phyloP scores from a whole-genome alignment of 2,888 invertebrate genomes.

The Heliothis peltigera region DNA sequence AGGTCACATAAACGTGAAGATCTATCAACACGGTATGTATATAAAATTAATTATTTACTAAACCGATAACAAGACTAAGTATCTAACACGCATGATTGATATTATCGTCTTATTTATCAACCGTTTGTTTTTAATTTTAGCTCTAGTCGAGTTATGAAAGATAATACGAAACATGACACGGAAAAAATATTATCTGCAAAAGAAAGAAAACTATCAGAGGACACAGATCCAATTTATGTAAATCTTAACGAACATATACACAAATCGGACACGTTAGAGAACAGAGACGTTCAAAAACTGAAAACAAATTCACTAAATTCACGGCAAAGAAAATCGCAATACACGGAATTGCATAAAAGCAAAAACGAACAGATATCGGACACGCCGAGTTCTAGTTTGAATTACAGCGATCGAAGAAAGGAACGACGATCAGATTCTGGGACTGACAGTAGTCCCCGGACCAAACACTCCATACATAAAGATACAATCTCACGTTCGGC shows the following conservation, averaged over 20 bases:
- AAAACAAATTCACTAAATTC: constrained; percentile 25
- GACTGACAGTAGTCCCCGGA: constrained; percentile 44
- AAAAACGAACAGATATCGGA: constrained; percentile 25
- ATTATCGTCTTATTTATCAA: constrained; percentile 21
- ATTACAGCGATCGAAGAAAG: constrained; percentile 22
- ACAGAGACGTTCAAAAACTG: constrained; percentile 23
- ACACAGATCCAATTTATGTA: constrained; percentile 67
- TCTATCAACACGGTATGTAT: constrained; percentile 62
- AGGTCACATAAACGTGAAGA: constrained; percentile 57
- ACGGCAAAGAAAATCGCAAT: constrained; percentile 36
- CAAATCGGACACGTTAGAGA: constrained; percentile 32
- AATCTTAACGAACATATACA: constrained; percentile 64
- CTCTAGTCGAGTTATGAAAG: constrained; percentile 52
- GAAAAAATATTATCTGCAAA: constrained; percentile 24
- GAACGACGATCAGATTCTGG: constrained; percentile 45
- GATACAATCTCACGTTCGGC: constrained; percentile 52
- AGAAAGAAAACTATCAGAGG: constrained; percentile 56
- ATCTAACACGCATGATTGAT: constrained; percentile 7
- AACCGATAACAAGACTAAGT: constrained; percentile 18
- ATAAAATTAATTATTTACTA: constrained; percentile 13
- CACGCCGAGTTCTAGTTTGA: constrained; percentile 22
- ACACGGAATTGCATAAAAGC: constrained; percentile 28
- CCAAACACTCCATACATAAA: constrained; percentile 51
- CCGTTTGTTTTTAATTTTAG: constrained; percentile 49
- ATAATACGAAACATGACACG: constrained; percentile 36